phyloP scores from a whole-genome alignment of 64 coral and sea anemone genomes.

The Stichodactyla helianthus region DNA sequence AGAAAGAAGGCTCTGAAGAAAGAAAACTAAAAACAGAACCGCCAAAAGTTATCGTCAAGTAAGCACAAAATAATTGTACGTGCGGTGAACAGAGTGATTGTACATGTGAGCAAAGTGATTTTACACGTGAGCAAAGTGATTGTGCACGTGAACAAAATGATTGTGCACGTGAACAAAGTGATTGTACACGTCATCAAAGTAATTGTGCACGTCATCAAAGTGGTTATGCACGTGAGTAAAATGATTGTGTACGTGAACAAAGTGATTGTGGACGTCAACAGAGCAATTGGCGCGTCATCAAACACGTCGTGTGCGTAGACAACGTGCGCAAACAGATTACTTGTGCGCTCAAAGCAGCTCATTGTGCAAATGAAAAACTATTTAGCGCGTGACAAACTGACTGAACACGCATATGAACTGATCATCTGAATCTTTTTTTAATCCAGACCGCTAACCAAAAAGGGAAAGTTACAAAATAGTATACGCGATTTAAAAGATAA shows the following conservation, averaged over 20 bases:
- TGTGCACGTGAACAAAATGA: neutral
- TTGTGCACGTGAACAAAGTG: neutral
- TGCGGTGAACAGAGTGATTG: neutral
- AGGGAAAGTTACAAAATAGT: slow-evolving; percentile 65
- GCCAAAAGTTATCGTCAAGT: slow-evolving; percentile 93
- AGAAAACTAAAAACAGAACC: slow-evolving; percentile 92
- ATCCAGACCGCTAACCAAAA: slow-evolving; percentile 85
- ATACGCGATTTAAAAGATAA: slow-evolving; percentile 94
- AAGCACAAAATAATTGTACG: neutral
- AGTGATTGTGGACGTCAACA: neutral
- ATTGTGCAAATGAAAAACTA: neutral
- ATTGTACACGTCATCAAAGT: neutral
- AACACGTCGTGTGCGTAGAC: neutral
- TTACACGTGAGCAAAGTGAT: neutral
- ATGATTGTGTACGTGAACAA: neutral
- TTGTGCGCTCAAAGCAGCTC: neutral
- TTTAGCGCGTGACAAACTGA: too few relatives aligned
- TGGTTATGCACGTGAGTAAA: neutral
- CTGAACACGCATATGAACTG: neutral
- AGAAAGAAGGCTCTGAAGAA: slow-evolving; percentile 71
- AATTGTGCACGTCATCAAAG: slow-evolving; percentile 18
- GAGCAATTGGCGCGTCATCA: neutral
- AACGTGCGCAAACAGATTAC: neutral
- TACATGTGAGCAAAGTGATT: neutral
- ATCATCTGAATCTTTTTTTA: slow-evolving; percentile 13